Base-by-base conservation (phyloP, 2,797 vertebrate genomes). In the Harpia harpyja region DNA sequence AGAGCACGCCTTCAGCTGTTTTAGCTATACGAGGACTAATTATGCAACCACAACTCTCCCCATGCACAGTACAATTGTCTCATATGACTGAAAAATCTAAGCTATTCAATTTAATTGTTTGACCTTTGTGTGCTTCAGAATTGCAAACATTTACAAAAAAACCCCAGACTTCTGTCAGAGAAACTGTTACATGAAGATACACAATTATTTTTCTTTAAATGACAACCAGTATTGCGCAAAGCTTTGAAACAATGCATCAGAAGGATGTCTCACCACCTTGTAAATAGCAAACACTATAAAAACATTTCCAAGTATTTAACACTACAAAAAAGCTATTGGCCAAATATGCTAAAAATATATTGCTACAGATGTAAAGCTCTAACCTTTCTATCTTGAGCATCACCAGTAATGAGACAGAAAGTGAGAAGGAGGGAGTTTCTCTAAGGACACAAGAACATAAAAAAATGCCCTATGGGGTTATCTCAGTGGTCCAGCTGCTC, bases 381-480 rank as follows among this genome's bases (percentile, higher is more conserved):
- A 80, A 57, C 37, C 32, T 73, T 79, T 41, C 75, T 69, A 57
- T 27, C 67, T 54, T 41, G 21, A 69, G 23, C 22, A 81, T 51
- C 56, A 84, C 19, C 76, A 89, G 39, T 24, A 73, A 59, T 10
- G 30, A 83, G 68, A 37, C 37, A 73, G 33, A 53, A 78, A 41
- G 25, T 22, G 81, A 85, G 43, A 70, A 48, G 46, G 22, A 53
- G 5, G 32, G 7, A 44, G 23, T 30, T 87, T 69, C 30, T 74
- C 30, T 23, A 79, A 48, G 69, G 81, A 63, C 30, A 67, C 12
- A 20, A 39, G 82, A 78, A 49, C 4, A 37, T 7, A 17, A 78
- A 23, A 23, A 33, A 53, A 18, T 0, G 0, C 64, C 65, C 86
- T 46, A 6, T 0, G 0, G 79, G 46, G 28, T 69, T 81, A 86